These are phyloP conservation scores for Lithobius niger DNA, from an alignment of 1,140 invertebrate species.

Conservation along the genomic window DNA sequence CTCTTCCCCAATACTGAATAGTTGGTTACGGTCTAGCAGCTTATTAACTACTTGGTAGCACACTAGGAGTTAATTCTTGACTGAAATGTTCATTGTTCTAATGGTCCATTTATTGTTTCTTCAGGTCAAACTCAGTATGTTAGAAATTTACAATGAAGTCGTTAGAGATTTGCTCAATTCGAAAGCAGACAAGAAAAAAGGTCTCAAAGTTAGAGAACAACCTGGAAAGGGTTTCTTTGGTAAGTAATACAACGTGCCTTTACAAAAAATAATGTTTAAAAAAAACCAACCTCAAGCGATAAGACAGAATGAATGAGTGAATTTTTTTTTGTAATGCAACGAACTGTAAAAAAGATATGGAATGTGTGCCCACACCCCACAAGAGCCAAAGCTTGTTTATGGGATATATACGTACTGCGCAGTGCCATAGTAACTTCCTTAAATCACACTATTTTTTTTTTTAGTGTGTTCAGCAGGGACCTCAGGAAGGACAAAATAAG, in stretches of 20 bases:
- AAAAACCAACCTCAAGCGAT: neutral
- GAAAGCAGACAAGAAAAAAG: constrained; percentile 32
- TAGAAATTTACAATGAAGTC: constrained; percentile 52
- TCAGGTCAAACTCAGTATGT: constrained; percentile 43
- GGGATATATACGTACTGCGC: too few relatives aligned
- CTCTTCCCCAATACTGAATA: neutral
- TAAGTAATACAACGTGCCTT: too few relatives aligned
- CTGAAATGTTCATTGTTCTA: neutral
- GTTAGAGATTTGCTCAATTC: constrained; percentile 41
- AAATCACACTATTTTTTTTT: too few relatives aligned
- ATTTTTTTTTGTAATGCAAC: too few relatives aligned
- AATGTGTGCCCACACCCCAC: too few relatives aligned
- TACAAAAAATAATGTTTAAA: too few relatives aligned
- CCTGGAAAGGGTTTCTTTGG: constrained; percentile 49
- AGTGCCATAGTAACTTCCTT: too few relatives aligned
- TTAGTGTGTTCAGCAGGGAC: too few relatives aligned
- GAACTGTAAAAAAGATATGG: too few relatives aligned
- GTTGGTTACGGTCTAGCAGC: neutral
- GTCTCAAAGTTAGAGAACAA: constrained; percentile 44
- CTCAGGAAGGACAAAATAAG: too few relatives aligned
- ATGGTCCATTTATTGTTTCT: constrained; percentile 14
- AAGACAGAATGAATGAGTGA: neutral
- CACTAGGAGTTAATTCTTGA: too few relatives aligned
- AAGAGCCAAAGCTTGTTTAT: too few relatives aligned
- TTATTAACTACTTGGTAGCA: neutral